Percentiles rank a stretch among this genome's conserved stretches.
Conservation (phyloP, 2,888 invertebrate species). For the Deroplatys truncata region DNA sequence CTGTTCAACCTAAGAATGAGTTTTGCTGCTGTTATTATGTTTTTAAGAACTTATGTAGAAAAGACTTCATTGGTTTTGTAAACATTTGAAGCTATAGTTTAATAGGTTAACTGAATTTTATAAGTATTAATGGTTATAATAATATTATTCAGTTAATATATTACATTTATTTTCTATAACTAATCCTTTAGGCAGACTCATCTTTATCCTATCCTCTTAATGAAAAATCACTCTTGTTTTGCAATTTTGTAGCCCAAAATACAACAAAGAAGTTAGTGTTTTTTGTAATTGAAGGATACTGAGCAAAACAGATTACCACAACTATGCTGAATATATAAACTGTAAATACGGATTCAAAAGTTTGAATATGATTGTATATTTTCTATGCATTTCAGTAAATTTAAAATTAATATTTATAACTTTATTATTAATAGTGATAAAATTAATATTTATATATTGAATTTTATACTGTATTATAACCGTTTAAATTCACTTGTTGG, state of each 20-base stretch:
- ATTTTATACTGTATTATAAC: neutral
- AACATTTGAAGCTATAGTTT: neutral
- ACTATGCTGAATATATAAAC: too few relatives aligned
- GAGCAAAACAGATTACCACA: too few relatives aligned
- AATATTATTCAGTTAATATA: neutral
- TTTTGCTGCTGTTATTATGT: neutral
- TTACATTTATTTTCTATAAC: neutral
- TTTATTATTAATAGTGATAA: too few relatives aligned
- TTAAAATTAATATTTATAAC: too few relatives aligned
- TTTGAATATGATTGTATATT: too few relatives aligned
- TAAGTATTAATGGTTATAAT: neutral
- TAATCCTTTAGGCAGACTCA: conserved; percentile 39
- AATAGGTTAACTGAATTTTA: neutral
- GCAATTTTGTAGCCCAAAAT: too few relatives aligned
- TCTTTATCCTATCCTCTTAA: conserved; percentile 36
- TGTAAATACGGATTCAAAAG: too few relatives aligned
- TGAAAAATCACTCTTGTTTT: neutral
- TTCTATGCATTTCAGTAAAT: too few relatives aligned
- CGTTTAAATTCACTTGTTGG: neutral
- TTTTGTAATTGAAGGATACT: too few relatives aligned
- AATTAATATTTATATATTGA: neutral
- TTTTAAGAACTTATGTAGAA: neutral
- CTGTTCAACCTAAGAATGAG: too few relatives aligned
- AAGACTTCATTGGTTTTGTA: neutral
- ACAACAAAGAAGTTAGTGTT: too few relatives aligned